phyloP scores from a whole-genome alignment of 1,140 invertebrate species.

The Penaeus indicus region DNA sequence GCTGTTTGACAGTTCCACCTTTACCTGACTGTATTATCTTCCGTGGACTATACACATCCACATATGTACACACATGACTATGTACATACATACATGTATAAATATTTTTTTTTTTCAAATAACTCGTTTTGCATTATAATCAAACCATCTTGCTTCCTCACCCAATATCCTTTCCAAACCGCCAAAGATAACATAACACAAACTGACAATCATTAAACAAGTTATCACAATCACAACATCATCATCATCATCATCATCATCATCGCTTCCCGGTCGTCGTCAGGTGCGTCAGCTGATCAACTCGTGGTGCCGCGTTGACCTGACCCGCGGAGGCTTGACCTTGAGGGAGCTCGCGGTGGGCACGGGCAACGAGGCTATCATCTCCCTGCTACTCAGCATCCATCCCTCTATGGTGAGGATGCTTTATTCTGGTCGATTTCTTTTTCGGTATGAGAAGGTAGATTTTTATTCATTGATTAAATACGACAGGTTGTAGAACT shows the following conservation, averaged over 20 bases:
- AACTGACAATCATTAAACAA: too few species aligned
- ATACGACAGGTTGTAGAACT: too few species aligned
- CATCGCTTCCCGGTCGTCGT: not conserved
- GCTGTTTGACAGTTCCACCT: not conserved
- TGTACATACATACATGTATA: too few species aligned
- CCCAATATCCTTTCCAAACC: too few species aligned
- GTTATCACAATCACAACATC: not conserved
- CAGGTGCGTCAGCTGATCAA: conserved; percentile 52
- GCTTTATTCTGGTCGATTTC: not conserved
- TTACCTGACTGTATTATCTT: too few species aligned
- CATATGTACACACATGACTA: too few species aligned
- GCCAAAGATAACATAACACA: too few species aligned
- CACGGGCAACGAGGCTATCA: conserved; percentile 46
- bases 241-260: not conserved
- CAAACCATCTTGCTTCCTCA: too few species aligned
- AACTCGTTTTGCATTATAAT: too few species aligned
- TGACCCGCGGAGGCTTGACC: conserved; percentile 19
- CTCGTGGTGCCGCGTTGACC: conserved; percentile 50
- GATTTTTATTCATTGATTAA: not conserved
- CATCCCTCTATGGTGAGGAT: conserved; percentile 46
- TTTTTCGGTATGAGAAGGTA: too few species aligned
- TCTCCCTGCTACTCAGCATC: conserved; percentile 44
- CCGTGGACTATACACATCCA: too few species aligned
- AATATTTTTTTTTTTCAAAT: too few species aligned
- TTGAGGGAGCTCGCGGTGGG: conserved; percentile 18